Conservation (phyloP, 1,140 invertebrate genomes). For the Dendrolimus punctatus region DNA sequence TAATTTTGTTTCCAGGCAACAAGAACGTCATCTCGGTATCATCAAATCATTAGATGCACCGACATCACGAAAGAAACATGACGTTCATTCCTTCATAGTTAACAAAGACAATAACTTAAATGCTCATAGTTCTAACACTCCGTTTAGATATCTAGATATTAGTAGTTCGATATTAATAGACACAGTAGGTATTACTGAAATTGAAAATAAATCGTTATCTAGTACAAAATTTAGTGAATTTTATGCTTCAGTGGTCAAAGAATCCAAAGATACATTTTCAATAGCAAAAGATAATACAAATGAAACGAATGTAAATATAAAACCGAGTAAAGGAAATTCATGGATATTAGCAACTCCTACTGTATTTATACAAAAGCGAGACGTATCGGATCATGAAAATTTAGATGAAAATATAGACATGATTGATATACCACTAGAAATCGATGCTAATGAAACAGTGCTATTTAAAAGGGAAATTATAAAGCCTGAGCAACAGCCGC, state of each 20-base stretch:
- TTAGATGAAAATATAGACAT: constrained; percentile 33
- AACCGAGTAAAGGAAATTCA: constrained; percentile 33
- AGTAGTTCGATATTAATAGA: constrained; percentile 24
- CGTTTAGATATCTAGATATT: constrained; percentile 36
- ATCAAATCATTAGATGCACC: constrained; percentile 61
- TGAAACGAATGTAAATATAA: constrained; percentile 24
- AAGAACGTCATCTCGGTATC: constrained; percentile 80
- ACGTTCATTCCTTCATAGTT: constrained; percentile 58
- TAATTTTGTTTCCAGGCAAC: constrained; percentile 73
- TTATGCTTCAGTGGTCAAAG: neutral
- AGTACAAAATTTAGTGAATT: constrained; percentile 1
- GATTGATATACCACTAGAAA: constrained; percentile 55
- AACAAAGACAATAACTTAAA: constrained; percentile 45
- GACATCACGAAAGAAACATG: constrained; percentile 56
- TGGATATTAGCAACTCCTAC: constrained; percentile 57
- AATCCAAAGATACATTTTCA: constrained; percentile 23
- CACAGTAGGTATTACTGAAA: constrained; percentile 16
- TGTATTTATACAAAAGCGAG: constrained; percentile 42
- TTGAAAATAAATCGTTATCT: constrained; percentile 5
- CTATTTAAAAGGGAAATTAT: constrained; percentile 65
- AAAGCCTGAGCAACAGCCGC: constrained; percentile 60
- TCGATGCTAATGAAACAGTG: constrained; percentile 44
- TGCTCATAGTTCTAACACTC: constrained; percentile 26
- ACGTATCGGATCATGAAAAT: constrained; percentile 27
- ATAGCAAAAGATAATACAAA: constrained; percentile 21